These are phyloP conservation scores for Tetropium fuscum DNA, from an alignment of 2,888 invertebrate genomes.

Conservation along the genomic window DNA sequence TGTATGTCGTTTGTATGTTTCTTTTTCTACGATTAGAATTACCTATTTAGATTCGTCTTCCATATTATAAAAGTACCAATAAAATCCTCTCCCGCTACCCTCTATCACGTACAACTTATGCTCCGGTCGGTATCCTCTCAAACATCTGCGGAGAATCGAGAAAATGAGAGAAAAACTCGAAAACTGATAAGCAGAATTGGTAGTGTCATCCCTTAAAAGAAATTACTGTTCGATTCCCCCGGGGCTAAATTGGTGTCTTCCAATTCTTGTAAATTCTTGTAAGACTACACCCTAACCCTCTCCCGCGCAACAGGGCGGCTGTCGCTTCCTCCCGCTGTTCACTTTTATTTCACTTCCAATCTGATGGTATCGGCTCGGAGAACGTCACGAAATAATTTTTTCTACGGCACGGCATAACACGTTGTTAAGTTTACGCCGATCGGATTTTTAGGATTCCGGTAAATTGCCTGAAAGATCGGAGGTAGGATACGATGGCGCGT, in stretches of 20 bases:
- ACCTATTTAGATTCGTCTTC: too few relatives aligned
- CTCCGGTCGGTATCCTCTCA: neutral
- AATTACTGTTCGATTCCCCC: slow-evolving; percentile 59
- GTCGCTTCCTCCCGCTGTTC: slow-evolving; percentile 15
- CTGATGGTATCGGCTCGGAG: slow-evolving; percentile 40
- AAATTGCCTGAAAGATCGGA: slow-evolving; percentile 32
- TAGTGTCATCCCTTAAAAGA: slow-evolving; percentile 58
- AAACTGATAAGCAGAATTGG: slow-evolving; percentile 63
- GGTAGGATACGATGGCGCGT: slow-evolving; percentile 27
- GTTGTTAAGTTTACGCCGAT: slow-evolving; percentile 22
- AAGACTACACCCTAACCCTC: slow-evolving; percentile 38
- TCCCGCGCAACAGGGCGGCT: slow-evolving; percentile 35
- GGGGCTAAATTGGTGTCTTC: slow-evolving; percentile 60
- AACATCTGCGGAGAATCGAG: neutral
- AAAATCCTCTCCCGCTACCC: neutral
- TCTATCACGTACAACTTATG: slow-evolving; percentile 5
- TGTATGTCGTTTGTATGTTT: too few relatives aligned
- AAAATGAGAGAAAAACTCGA: slow-evolving; percentile 32
- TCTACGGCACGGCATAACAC: slow-evolving; percentile 4
- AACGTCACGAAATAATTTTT: slow-evolving; percentile 19
- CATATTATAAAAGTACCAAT: neutral
- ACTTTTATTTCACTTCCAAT: slow-evolving; percentile 36
- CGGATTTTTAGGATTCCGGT: slow-evolving; percentile 20
- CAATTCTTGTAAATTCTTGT: slow-evolving; percentile 51
- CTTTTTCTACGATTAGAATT: too few relatives aligned